A percentile compares a stretch with the other conserved stretches of the same genome.
phyloP scores from a whole-genome alignment of 2,888 invertebrate genomes.

The Lochmaea capreae region DNA sequence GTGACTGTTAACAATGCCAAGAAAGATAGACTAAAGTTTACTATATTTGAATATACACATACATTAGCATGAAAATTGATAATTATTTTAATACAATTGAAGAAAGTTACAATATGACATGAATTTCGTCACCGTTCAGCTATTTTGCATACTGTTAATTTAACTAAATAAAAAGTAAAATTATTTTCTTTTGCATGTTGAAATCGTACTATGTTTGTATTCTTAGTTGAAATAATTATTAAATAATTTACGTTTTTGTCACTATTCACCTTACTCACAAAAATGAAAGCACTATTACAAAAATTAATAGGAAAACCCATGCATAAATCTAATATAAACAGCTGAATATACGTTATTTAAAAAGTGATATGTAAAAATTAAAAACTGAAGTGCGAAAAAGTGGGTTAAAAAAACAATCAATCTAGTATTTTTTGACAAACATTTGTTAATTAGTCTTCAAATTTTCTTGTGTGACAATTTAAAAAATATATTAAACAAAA shows the following conservation, averaged over 20 bases:
- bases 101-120: too few relatives aligned
- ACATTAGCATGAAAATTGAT: too few relatives aligned
- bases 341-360: background rate
- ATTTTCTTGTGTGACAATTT: too few relatives aligned
- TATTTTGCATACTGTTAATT: too few relatives aligned
- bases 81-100: too few relatives aligned
- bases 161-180: too few relatives aligned
- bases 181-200: background rate
- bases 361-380: conserved; percentile 23
- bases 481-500: too few relatives aligned
- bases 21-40: too few relatives aligned
- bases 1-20: too few relatives aligned
- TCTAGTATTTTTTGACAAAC: background rate
- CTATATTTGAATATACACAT: too few relatives aligned
- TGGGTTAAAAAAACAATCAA: conserved; percentile 56
- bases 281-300: conserved; percentile 14
- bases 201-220: background rate
- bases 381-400: conserved; percentile 38
- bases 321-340: conserved; percentile 15
- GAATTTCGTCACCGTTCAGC: too few relatives aligned
- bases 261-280: conserved; percentile 18
- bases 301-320: conserved; percentile 1
- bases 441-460: too few relatives aligned
- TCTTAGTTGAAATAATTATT: background rate
- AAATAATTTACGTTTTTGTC: conserved; percentile 15